Base-by-base conservation (phyloP, 2,888 invertebrate species). In the Cenopis cana region DNA sequence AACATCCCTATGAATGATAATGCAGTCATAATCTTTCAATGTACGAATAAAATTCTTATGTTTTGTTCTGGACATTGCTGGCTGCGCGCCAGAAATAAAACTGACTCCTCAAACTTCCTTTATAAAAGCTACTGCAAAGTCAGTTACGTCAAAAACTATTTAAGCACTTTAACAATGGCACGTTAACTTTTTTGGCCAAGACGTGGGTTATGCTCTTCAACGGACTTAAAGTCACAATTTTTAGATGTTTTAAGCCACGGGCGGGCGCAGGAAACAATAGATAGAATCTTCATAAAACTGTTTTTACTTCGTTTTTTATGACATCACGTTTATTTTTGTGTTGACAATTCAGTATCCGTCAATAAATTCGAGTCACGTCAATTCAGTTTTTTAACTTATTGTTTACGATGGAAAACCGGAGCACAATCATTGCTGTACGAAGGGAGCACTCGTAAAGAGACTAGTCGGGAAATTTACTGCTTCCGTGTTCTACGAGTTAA, bases 401-500 rank as follows among this genome's bases (percentile, higher is more conserved):
- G 83, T 87, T 87, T 84, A 85, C 82, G 82, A 82, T 79, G 78
- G 79, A 81, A 83, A 83, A 80, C 84, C 84, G 82, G 83, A 78
- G 81, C 79, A 83, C 87, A 89, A 89, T 90, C 87, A 87, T 88
- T 86, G 79, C 79, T 88, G 86, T 88, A 88, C 89, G 85, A 85
- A 82, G 77, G 82, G 83, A 79, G 78, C 79, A 80, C 81, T 87
- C 89, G 84, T 91, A 89, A 90, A 90, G 88, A 83, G 88, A 88
- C 86, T 88, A 84, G 87, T 84, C 82, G 80, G 83, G 78, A 88
- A 85, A 86, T 90, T 90, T 89, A 90, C 85, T 85, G 81, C 85
- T 76, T 76, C 78, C 81, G 78, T 82, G 81, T 78, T 84, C 77
- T 78, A 77, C 78, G 83, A 82, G 83, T 87, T 85, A 84, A 83